Percentiles rank a stretch among this genome's conserved stretches.
These are phyloP conservation scores for Platysternon megacephalum DNA, from an alignment of 2,113 vertebrate species.

Conservation along the genomic window DNA sequence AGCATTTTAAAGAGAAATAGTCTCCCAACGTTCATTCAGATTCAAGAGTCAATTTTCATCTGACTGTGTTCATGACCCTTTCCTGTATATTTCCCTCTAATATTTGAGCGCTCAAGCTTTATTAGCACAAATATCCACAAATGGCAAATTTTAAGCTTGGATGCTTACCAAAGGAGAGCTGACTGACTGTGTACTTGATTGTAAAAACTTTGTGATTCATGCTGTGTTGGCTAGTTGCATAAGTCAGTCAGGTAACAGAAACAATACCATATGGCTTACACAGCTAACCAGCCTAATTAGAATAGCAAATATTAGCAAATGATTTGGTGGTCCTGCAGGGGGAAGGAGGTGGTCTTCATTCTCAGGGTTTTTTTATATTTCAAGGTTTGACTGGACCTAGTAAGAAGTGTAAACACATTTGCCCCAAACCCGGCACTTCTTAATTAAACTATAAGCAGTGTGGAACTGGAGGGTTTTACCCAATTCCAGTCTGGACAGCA, in stretches of 20 bases:
- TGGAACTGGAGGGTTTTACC: slow-evolving; percentile 22
- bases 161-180: not conserved
- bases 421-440: not conserved
- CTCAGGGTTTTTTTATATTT: not conserved
- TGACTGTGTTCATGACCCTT: not conserved
- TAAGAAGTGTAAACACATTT: slow-evolving; percentile 23
- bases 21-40: not conserved
- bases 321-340: not conserved
- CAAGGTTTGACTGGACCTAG: slow-evolving; percentile 13
- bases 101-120: not conserved
- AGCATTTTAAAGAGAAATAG: not conserved
- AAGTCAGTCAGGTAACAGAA: not conserved
- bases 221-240: not conserved
- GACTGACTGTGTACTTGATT: not conserved
- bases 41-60: not conserved
- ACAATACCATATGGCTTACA: not conserved
- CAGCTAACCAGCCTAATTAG: not conserved
- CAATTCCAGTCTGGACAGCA: slow-evolving; percentile 2
- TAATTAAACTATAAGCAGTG: not conserved
- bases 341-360: not conserved
- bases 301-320: not conserved
- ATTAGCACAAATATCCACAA: not conserved
- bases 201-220: not conserved
- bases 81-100: not conserved
- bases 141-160: not conserved